Evolutionary conservation across 2,888 invertebrate species (phyloP).

Genomic region (Pelosia muscerda): DNA sequence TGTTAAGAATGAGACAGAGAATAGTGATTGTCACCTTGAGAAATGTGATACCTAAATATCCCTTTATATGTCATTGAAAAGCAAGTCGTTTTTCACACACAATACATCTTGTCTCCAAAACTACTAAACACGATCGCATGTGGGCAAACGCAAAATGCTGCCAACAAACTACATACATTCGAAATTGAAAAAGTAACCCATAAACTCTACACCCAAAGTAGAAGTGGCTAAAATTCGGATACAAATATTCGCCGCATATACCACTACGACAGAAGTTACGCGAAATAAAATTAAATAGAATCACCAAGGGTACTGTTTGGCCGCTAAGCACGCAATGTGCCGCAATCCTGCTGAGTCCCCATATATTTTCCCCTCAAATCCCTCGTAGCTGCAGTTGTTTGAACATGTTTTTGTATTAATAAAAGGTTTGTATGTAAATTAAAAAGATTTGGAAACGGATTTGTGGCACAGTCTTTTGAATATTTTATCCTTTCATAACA

Average conservation of each 20-base stretch:
- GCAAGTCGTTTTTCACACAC: no score
- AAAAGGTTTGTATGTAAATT: constrained; percentile 8
- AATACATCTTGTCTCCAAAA: no score
- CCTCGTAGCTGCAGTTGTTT: constrained; percentile 17
- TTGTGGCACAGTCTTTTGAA: not conserved
- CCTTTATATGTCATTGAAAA: no score
- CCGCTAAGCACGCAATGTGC: constrained; percentile 15
- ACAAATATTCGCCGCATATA: constrained; percentile 10
- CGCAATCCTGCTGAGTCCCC: constrained; percentile 23
- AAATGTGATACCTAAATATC: no score
- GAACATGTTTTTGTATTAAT: constrained; percentile 15
- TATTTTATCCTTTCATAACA: not conserved
- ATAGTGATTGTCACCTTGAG: no score
- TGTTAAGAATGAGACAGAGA: no score
- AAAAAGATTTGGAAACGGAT: constrained; percentile 1
- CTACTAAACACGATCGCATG: no score
- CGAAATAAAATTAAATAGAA: constrained; percentile 35
- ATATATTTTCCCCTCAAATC: constrained; percentile 21
- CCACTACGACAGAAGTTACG: constrained; percentile 22
- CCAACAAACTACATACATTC: constrained; percentile 1
- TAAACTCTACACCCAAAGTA: not conserved
- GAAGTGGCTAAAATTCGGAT: constrained; percentile 8
- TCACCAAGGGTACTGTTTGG: constrained; percentile 24
- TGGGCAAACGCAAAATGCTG: not conserved
- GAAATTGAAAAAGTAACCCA: not conserved